Base-by-base conservation (phyloP, 2,797 vertebrate genomes). In the Amphiprion clarkii region DNA sequence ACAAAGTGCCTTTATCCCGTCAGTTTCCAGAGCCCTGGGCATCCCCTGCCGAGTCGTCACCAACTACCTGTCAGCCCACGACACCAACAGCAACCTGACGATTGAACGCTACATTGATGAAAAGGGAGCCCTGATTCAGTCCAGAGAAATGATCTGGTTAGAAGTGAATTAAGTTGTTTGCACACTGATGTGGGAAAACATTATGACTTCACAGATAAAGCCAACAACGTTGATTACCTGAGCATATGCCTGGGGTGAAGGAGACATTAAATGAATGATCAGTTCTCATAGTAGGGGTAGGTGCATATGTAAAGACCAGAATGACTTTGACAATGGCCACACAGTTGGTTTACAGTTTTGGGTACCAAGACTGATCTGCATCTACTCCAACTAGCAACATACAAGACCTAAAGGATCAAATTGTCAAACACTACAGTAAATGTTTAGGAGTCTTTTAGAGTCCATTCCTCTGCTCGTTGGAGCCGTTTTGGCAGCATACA, bases 31-130 rank as follows among this genome's bases (percentile, higher is more conserved):
- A 65, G 97, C 97, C 44, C 91, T 99, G 11, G 98, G 98, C 0
- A 91, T 98, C 67, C 97, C 98, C 56, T 95, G 94, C 71, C 89
- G 98, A 0, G 96, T 99, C 2, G 83, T 98, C 71, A 99, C 98
- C 85, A 99, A 99, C 93, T 99, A 93, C 82, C 51, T 92, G 71
- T 99, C 98, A 0, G 98, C 98, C 81, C 98, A 99, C 0, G 98
- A 99, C 89, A 95, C 89, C 76, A 99, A 99, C 23, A 92, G 93
- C 76, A 97, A 99, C 93, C 92, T 99, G 86, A 68, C 95, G 84
- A 97, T 99, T 0, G 97, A 99, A 67, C 94, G 87, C 44, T 96
- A 92, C 57, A 5, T 96, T 9, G 91, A 94, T 0, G 95, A 98
- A 87, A 93, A 72, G 0, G 96, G 96, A 21, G 71, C 93, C 2